These are phyloP conservation scores for Gallinago solitaria DNA, from an alignment of 2,797 vertebrate species.

Conservation along the genomic window DNA sequence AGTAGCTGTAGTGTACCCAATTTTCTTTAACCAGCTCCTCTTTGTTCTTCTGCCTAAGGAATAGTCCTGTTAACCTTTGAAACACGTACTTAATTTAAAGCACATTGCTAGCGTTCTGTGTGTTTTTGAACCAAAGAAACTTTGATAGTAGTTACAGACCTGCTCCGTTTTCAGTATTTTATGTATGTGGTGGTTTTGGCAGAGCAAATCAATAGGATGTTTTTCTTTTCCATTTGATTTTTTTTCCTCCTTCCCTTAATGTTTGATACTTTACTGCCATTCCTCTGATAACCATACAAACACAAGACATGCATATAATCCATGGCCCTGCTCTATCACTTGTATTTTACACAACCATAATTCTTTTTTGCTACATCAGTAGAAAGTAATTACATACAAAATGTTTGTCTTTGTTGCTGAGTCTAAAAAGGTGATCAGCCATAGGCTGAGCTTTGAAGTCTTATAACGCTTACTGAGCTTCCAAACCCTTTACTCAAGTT, in stretches of 20 bases:
- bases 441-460: not conserved
- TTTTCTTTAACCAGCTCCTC: slow-evolving; percentile 47
- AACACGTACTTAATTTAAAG: slow-evolving; percentile 59
- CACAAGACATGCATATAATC: not conserved
- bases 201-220: slow-evolving; percentile 11
- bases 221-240: not conserved
- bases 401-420: not conserved
- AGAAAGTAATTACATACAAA: slow-evolving; percentile 4
- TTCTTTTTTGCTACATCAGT: not conserved
- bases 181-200: not conserved
- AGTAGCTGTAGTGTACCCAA: not conserved
- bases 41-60: slow-evolving; percentile 62
- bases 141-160: slow-evolving; percentile 2
- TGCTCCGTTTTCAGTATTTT: slow-evolving; percentile 18
- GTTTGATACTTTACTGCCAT: not conserved
- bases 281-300: slow-evolving; percentile 1
- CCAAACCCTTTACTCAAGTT: not conserved
- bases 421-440: not conserved
- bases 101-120: not conserved
- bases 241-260: not conserved
- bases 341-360: not conserved
- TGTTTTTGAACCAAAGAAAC: slow-evolving; percentile 44
- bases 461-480: not conserved
- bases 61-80: slow-evolving; percentile 48
- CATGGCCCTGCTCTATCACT: not conserved